Percentiles rank a stretch among this genome's conserved stretches.
phyloP scores from a whole-genome alignment of 2,888 invertebrate genomes.

The Biston betularia region DNA sequence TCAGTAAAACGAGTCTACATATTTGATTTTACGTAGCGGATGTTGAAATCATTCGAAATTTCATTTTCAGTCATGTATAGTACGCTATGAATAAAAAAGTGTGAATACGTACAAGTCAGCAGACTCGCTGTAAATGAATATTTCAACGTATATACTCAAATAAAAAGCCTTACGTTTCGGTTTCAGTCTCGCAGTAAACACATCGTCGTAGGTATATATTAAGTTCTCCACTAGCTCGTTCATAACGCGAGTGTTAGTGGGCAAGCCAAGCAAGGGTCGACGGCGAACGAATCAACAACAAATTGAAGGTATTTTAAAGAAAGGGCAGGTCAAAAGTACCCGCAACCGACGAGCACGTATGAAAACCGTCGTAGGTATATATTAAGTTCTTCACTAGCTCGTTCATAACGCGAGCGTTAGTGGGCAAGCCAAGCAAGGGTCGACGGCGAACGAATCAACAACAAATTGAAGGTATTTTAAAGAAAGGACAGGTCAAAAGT shows the following conservation, averaged over 20 bases:
- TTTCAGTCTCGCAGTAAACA: background rate
- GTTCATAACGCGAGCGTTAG: background rate
- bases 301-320: no score
- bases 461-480: no score
- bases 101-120: conserved; percentile 3
- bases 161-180: conserved; percentile 12
- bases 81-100: conserved; percentile 28
- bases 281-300: no score
- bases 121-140: conserved; percentile 22
- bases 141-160: conserved; percentile 16
- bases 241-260: background rate
- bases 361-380: background rate
- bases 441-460: no score
- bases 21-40: conserved; percentile 27
- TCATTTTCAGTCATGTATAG: conserved; percentile 25
- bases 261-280: no score
- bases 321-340: background rate
- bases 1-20: conserved; percentile 28
- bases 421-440: no score
- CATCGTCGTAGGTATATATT: background rate
- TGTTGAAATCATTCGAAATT: conserved; percentile 33
- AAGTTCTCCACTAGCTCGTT: no score
- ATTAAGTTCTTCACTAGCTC: background rate
- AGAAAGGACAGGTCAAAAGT: background rate
- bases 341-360: background rate